These are phyloP conservation scores for Chironomus tentans DNA, from an alignment of 2,888 invertebrate genomes.

Conservation along the genomic window DNA sequence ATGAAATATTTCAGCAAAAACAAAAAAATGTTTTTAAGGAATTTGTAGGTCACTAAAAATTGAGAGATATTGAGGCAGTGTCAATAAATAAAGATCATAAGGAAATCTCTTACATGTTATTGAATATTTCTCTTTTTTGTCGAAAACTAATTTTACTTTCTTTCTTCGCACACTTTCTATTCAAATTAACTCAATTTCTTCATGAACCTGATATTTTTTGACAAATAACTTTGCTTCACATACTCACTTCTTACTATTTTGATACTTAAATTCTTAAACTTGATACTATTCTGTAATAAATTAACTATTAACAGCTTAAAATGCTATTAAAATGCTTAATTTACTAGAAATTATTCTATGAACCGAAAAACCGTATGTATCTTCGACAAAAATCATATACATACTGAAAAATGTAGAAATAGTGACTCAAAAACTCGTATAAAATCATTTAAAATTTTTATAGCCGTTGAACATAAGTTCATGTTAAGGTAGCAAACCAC, in stretches of 20 bases:
- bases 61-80: not conserved
- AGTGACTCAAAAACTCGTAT: no score
- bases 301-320: not conserved
- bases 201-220: slow-evolving; percentile 13
- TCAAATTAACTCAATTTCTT: slow-evolving; percentile 23
- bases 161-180: slow-evolving; percentile 27
- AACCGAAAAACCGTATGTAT: no score
- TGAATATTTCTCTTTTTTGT: slow-evolving; percentile 13
- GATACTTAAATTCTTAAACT: not conserved
- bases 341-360: not conserved
- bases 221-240: not conserved
- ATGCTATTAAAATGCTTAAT: slow-evolving; percentile 12
- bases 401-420: no score
- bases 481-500: no score
- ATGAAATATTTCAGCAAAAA: not conserved
- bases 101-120: slow-evolving; percentile 8
- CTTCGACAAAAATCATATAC: no score
- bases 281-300: not conserved
- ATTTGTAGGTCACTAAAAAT: not conserved
- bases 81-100: slow-evolving; percentile 2
- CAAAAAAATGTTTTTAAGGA: slow-evolving; percentile 1
- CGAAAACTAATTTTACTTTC: slow-evolving; percentile 12
- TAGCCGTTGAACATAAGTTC: no score
- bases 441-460: no score
- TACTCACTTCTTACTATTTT: not conserved